Percentiles rank a stretch among this genome's conserved stretches.
Evolutionary conservation across 1,140 invertebrate genomes (phyloP).

Genomic region (Danaus melanippus): DNA sequence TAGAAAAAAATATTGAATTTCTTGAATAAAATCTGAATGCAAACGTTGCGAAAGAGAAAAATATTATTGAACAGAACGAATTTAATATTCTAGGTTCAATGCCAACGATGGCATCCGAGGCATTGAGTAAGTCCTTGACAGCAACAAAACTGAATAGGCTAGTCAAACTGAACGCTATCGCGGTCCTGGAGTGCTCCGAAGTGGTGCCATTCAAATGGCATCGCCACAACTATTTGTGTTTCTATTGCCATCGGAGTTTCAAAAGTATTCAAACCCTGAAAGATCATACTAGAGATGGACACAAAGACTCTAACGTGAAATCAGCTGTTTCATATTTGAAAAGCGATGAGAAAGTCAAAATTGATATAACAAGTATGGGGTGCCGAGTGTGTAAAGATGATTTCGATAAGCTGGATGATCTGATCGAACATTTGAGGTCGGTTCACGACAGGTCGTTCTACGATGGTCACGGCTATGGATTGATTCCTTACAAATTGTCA

Average conservation of each 20-base stretch:
- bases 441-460: conserved; percentile 32
- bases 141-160: conserved; percentile 51
- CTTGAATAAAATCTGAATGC: no score
- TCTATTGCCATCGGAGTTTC: conserved; percentile 52
- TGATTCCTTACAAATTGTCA: conserved; percentile 51
- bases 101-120: conserved; percentile 26
- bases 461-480: conserved; percentile 36
- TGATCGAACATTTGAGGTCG: conserved; percentile 38
- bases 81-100: conserved; percentile 59
- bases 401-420: conserved; percentile 22
- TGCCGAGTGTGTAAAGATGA: conserved; percentile 36
- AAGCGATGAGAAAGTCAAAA: conserved; percentile 60
- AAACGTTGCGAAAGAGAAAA: no score
- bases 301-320: conserved; percentile 40
- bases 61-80: conserved; percentile 1
- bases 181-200: conserved; percentile 47
- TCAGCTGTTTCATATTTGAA: conserved; percentile 50
- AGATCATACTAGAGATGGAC: conserved; percentile 40
- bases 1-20: no score
- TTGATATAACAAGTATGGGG: conserved; percentile 36
- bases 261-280: conserved; percentile 37
- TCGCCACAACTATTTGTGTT: conserved; percentile 55
- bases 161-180: conserved; percentile 54
- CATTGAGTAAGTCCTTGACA: conserved; percentile 42
- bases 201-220: conserved; percentile 61